phyloP scores from a whole-genome alignment of 2,113 vertebrate genomes.

The Anoura caudifer region DNA sequence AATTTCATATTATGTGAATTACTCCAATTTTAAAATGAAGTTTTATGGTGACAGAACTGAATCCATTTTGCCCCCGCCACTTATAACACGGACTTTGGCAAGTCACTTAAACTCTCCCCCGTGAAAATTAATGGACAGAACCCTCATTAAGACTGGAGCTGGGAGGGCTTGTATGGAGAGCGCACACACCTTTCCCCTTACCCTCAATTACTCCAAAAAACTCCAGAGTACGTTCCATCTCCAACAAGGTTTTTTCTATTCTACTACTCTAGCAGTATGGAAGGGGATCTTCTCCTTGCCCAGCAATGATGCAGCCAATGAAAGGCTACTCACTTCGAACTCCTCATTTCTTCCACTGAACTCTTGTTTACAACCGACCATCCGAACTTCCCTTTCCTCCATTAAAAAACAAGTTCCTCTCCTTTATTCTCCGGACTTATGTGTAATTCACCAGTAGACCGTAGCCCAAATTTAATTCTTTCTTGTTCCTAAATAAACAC shows the following conservation, averaged over 20 bases:
- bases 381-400: neutral
- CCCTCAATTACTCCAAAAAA: neutral
- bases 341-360: neutral
- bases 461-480: neutral
- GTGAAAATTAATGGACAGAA: neutral
- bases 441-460: neutral
- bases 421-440: neutral
- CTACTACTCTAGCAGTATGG: neutral
- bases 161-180: neutral
- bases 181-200: neutral
- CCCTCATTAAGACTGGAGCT: neutral
- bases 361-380: neutral
- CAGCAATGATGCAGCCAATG: neutral
- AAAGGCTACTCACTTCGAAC: neutral
- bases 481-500: neutral
- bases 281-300: too few relatives aligned
- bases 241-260: neutral
- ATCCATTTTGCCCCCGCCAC: neutral
- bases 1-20: neutral
- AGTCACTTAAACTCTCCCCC: neutral
- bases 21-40: neutral
- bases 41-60: neutral
- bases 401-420: neutral
- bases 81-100: neutral
- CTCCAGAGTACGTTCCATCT: neutral